Evolutionary conservation across 1,140 invertebrate species (phyloP).

Genomic region (Drosophila kohkoa): DNA sequence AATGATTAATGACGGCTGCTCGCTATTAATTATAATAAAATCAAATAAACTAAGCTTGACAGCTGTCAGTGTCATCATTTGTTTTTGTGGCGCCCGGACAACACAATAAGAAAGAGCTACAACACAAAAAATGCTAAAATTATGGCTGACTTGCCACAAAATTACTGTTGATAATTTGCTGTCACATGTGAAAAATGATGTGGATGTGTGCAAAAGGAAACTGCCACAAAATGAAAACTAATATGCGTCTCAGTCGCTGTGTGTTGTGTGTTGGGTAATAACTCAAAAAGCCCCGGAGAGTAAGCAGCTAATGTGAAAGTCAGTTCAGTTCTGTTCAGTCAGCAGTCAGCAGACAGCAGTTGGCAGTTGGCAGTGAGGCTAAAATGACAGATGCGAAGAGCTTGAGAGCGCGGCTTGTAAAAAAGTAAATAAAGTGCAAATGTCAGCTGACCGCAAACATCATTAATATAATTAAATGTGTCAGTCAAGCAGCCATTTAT

Average conservation of each 20-base stretch:
- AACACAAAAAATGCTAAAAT: conserved; percentile 12
- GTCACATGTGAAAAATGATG: conserved; percentile 78
- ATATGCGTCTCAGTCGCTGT: conserved; percentile 24
- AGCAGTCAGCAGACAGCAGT: conserved; percentile 49
- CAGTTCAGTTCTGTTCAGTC: conserved; percentile 48
- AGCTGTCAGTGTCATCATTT: conserved; percentile 84
- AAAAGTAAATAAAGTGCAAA: conserved; percentile 80
- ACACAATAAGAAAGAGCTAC: conserved; percentile 36
- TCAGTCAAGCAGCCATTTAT: conserved; percentile 83
- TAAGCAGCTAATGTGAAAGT: conserved; percentile 45
- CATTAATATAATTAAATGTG: conserved; percentile 84
- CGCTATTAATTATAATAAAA: conserved; percentile 84
- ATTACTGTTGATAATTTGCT: conserved; percentile 79
- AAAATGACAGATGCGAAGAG: conserved; percentile 58
- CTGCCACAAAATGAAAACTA: conserved; percentile 59
- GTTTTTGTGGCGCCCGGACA: conserved; percentile 61
- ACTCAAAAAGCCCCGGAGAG: conserved; percentile 46
- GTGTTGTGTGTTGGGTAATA: conserved; percentile 66
- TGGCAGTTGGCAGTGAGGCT: conserved; percentile 7
- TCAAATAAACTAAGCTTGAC: conserved; percentile 82
- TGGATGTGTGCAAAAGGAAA: conserved; percentile 32
- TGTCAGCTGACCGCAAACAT: conserved; percentile 84
- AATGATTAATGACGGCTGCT: conserved; percentile 79
- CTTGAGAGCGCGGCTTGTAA: conserved; percentile 12
- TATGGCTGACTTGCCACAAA: conserved; percentile 48